Evolutionary conservation across 2,888 invertebrate genomes (phyloP).

Genomic region (Philhelius pedissequus): DNA sequence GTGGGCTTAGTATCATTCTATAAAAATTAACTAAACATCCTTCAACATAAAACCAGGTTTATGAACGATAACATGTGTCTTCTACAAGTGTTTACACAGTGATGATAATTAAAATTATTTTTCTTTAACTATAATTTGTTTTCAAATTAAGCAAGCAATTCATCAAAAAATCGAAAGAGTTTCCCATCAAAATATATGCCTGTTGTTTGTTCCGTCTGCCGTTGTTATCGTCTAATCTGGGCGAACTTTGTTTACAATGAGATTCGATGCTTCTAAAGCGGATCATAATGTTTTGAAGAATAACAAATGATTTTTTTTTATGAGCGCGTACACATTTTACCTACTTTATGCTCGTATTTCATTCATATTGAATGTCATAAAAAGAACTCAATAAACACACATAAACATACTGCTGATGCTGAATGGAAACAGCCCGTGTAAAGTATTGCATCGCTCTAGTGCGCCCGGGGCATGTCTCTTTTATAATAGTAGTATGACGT

Average conservation of each 20-base stretch:
- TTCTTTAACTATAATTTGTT: conserved; percentile 11
- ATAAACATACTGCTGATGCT: conserved; percentile 30
- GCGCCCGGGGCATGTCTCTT: conserved; percentile 50
- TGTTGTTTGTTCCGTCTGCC: background rate
- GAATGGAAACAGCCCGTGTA: conserved; percentile 30
- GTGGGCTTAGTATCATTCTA: too few relatives aligned
- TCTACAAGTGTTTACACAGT: conserved; percentile 34
- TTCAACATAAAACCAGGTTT: background rate
- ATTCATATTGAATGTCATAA: conserved; percentile 44
- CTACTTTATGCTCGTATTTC: conserved; percentile 26
- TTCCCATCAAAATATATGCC: conserved; percentile 21
- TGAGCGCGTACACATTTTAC: background rate
- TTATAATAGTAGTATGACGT: background rate
- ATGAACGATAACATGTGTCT: background rate
- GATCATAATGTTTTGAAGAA: conserved; percentile 61
- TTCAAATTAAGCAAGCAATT: conserved; percentile 2
- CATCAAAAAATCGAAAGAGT: background rate
- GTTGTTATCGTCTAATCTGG: conserved; percentile 27
- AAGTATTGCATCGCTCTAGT: conserved; percentile 39
- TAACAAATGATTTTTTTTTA: conserved; percentile 47
- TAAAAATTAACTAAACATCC: background rate
- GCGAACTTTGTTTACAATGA: conserved; percentile 42
- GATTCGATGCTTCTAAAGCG: conserved; percentile 53
- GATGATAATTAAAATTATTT: conserved; percentile 32
- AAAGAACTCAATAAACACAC: conserved; percentile 52